Base-by-base conservation (phyloP, 2,113 vertebrate species). In the Typhlomys cinereus region DNA sequence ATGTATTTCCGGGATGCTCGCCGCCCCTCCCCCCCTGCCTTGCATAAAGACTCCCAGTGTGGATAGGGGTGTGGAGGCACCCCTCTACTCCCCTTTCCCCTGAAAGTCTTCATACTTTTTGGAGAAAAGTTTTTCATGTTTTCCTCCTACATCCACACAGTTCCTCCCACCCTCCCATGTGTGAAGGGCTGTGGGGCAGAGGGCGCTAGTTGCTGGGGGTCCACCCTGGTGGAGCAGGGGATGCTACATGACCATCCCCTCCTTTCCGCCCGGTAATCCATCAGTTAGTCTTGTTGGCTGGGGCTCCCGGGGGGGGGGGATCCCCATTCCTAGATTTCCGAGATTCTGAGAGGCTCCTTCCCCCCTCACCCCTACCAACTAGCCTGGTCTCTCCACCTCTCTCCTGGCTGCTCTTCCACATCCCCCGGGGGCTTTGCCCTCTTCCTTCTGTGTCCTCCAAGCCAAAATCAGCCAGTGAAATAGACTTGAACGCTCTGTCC, bases 181-280 rank as follows among this genome's bases (percentile, higher is more conserved):
- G 64, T 18, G 57, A 83, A 71, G 83, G 20, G 59, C 81, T 69
- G n/a, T n/a, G n/a, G n/a, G n/a, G n/a, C n/a, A n/a, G n/a, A n/a
- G n/a, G n/a, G n/a, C n/a, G n/a, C n/a, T n/a, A n/a, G n/a, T n/a
- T n/a, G n/a, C n/a, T n/a, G n/a, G n/a, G n/a, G n/a, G n/a, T n/a
- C n/a, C n/a, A 91, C 71, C 96, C 96, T 96, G 94, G 91, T 96
- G 95, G 94, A 92, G 62, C 36, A 50, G 66, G 57, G 92, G 91
- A 82, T 50, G 36, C 17, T n/a, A 29, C 54, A 27, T 79, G 95
- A 88, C 27, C 52, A 36, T 79, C 36, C 46, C 87, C 81, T 91
- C 83, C 64, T 71, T 69, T 21, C 8, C 70, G 73, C 67, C 3
- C 59, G 64, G 91, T 94, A 78, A 95, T 96, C 84, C 92, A 94